phyloP scores from a whole-genome alignment of 2,888 invertebrate genomes.

The Sycophila texana region DNA sequence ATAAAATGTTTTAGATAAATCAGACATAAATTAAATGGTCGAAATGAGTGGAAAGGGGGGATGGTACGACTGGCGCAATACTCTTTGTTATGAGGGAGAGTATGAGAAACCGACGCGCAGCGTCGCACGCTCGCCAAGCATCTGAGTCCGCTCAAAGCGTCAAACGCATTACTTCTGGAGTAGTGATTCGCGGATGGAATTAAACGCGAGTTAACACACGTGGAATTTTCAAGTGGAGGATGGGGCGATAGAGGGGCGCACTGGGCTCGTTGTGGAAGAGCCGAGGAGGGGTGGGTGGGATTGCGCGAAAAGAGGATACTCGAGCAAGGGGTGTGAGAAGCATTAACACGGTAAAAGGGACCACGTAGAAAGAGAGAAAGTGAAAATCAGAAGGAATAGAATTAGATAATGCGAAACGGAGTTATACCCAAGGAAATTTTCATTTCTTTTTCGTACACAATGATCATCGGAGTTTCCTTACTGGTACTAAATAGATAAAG shows the following conservation, averaged over 20 bases:
- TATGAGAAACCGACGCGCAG: neutral
- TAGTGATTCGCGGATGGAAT: conserved; percentile 51
- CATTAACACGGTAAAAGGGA: neutral
- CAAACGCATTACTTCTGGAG: conserved; percentile 52
- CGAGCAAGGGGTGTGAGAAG: neutral
- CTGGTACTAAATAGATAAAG: too few relatives aligned
- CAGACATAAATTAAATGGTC: too few relatives aligned
- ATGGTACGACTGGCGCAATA: neutral
- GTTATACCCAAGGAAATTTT: neutral
- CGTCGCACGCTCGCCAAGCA: conserved; percentile 28
- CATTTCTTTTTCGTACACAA: too few relatives aligned
- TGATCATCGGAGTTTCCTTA: too few relatives aligned
- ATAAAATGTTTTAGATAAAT: too few relatives aligned
- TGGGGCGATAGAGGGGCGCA: conserved; percentile 1
- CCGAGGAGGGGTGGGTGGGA: neutral
- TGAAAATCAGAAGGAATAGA: neutral
- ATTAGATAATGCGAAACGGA: neutral
- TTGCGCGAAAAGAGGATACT: neutral
- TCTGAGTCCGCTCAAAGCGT: conserved; percentile 39
- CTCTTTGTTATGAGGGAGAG: conserved; percentile 32
- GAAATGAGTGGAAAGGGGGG: neutral
- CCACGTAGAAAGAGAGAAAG: conserved; percentile 12
- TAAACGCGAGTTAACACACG: conserved; percentile 46
- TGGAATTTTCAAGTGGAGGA: conserved; percentile 40
- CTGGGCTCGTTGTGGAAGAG: conserved; percentile 10